Base-by-base conservation (phyloP, 1,140 invertebrate genomes). In the Colletes gigas region DNA sequence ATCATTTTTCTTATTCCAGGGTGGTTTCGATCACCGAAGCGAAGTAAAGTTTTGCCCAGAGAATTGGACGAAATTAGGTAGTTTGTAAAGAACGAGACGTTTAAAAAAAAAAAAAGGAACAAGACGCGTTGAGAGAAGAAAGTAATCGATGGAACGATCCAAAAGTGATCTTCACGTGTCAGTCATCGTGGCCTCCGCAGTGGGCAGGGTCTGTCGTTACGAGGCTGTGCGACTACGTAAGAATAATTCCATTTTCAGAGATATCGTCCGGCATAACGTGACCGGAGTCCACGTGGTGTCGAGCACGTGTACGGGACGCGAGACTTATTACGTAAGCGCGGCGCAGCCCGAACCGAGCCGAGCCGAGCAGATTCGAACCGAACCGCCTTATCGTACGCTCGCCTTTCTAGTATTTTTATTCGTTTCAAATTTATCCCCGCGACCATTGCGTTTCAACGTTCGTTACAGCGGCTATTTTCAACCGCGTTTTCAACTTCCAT, bases 201-300 rank as follows among this genome's bases (percentile, higher is more conserved):
- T 17, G 44, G 19, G 14, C 62, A 39, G 74, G 63, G 15, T 54
- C 39, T 30, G 66, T 54, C 50, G 54, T 75, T 54, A 79, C 63
- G 55, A 63, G 75, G 50, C 57, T 54, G 50, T 39, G 15, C 57
- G 60, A 7, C 60, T 70, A 79, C 68, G 57, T 21, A 70, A 60
- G 68, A 77, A 55, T 65, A 54, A 74, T 76, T 81, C 73, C 76
- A 71, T 81, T 82, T 75, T 68, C 57, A 72, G 57, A 60, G 62
- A 21, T 73, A 65, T 57, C 72, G 59, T n/a, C 54, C 55, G 54
- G 19, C 67, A 47, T 77, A 87, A 84, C 82, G 82, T 78, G 82
- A 86, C 70, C 70, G 39, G 14, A 59, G 67, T 75, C 76, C 84
- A 84, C 85, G 82, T 86, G 84, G 71, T 86, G 21, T 50, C 65